Percentiles rank a stretch among this genome's conserved stretches.
Evolutionary conservation across 2,888 invertebrate species (phyloP).

Genomic region (Caenorhabditis macrosperma): DNA sequence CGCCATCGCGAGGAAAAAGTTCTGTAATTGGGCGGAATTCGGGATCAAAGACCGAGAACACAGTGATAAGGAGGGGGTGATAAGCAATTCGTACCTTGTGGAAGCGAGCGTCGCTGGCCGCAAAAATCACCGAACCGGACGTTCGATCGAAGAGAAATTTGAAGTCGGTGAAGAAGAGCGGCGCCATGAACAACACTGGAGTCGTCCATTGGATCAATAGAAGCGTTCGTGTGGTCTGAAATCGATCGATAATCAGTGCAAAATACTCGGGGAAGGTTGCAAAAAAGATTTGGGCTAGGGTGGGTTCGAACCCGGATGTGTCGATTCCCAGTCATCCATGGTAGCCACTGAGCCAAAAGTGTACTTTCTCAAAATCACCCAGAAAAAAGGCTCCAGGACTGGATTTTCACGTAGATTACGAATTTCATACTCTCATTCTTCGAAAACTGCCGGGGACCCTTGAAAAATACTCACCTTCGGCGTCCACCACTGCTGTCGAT

Average conservation of each 20-base stretch:
- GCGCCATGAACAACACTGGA: constrained; percentile 64
- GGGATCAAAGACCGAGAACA: constrained; percentile 11
- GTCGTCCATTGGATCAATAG: constrained; percentile 68
- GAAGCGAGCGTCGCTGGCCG: constrained; percentile 64
- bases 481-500: constrained; percentile 71
- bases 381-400: no score
- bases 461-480: constrained; percentile 36
- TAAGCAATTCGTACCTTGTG: constrained; percentile 59
- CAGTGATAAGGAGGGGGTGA: background rate
- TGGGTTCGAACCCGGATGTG: background rate
- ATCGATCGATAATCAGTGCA: background rate
- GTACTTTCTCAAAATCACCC: background rate
- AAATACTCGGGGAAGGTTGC: background rate
- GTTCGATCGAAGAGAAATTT: constrained; percentile 59
- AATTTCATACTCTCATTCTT: no score
- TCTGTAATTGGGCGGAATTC: constrained; percentile 55
- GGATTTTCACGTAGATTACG: background rate
- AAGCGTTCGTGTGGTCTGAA: constrained; percentile 56
- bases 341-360: background rate
- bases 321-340: background rate
- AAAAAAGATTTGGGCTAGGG: background rate
- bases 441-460: no score
- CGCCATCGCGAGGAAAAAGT: constrained; percentile 68
- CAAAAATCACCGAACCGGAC: constrained; percentile 64
- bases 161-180: constrained; percentile 68